phyloP scores from a whole-genome alignment of 2,797 vertebrate species.

The Balearica regulorum region DNA sequence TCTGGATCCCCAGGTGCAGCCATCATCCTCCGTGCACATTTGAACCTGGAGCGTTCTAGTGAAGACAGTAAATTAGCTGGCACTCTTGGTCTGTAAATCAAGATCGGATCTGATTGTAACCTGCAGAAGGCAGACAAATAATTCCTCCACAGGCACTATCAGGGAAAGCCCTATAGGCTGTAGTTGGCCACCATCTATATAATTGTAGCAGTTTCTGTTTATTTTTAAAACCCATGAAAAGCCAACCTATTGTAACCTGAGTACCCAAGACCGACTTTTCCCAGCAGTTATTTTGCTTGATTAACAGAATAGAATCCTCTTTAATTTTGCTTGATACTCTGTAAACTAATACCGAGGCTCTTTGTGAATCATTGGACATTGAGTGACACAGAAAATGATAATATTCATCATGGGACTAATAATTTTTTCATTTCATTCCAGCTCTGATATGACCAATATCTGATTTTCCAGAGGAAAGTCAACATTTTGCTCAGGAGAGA shows the following conservation, averaged over 20 bases:
- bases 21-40: accelerated
- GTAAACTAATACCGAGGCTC: neutral
- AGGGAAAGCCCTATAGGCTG: neutral
- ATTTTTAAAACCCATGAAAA: neutral
- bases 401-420: neutral
- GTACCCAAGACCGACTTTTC: neutral
- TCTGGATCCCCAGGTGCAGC: neutral
- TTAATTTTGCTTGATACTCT: neutral
- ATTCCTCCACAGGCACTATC: neutral
- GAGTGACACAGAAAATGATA: neutral
- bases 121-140: neutral
- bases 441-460: neutral
- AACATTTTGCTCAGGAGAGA: neutral
- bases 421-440: neutral
- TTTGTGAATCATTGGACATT: neutral
- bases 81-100: accelerated
- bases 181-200: neutral
- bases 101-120: neutral
- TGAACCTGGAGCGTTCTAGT: neutral
- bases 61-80: neutral
- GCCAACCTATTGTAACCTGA: neutral
- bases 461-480: neutral
- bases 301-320: neutral
- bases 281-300: neutral
- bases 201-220: neutral